Base-by-base conservation (phyloP, 1,140 invertebrate species). In the Sminthurinus signatus region DNA sequence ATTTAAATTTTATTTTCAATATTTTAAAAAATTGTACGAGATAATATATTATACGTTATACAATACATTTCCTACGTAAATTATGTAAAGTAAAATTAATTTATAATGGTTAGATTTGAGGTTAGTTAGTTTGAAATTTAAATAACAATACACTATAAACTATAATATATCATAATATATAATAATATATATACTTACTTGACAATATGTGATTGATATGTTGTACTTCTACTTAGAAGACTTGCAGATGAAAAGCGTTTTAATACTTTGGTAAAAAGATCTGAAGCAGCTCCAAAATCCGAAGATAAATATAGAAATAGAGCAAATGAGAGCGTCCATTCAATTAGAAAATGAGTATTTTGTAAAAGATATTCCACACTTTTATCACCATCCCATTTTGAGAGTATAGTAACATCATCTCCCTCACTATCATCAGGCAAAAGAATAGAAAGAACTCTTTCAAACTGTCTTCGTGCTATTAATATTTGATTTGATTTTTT, bases 331-430 rank as follows among this genome's bases (percentile, higher is more conserved):
- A 19, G 29, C 0, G 59, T 67, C 70, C 70, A 71, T 36, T 71
- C 70, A 23, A 68, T 56, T 44, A 68, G 27, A 21, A 71, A 58
- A 52, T 62, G 63, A 2, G 64, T 23, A 29, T 64, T 59, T 32
- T 71, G 70, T 15, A 61, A 3, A 12, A 68, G 27, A 60, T 31
- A 64, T 39, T 71, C 70, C 0, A 71, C 51, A 32, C 64, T 66
- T n/a, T 66, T 60, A 21, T 66, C 58, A 25, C 70, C 66, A 29
- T 61, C 64, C 52, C 54, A 66, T 50, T 54, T 60, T 15, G 25
- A 25, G 8, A 32, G 19, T 2, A 52, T 1, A 15, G 2, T 2
- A 56, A 21, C 8, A 2, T 57, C 51, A 1, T 64, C 21, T 17
- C 51, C 61, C 2, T 2, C 28, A 29, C 50, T 44, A 42, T 21